phyloP scores from a whole-genome alignment of 2,888 invertebrate species.

The Phaedon cochleariae region DNA sequence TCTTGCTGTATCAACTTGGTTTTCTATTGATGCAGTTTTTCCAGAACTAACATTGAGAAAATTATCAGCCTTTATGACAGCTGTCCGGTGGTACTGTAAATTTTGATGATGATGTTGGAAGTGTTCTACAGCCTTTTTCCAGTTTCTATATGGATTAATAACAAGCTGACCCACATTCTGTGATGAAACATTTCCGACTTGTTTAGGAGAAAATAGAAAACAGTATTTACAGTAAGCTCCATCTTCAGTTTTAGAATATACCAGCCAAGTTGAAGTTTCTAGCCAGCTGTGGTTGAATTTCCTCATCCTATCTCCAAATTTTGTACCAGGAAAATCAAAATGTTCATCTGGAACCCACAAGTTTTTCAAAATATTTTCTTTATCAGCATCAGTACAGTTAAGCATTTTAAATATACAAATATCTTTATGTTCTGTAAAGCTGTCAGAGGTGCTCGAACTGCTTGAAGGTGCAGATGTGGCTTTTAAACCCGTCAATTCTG shows the following conservation, averaged over 20 bases:
- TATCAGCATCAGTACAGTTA: too few species aligned
- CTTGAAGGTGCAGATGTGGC: neutral
- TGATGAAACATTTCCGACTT: slow-evolving; percentile 3
- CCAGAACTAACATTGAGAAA: neutral
- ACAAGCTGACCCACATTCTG: slow-evolving; percentile 6
- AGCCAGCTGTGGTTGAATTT: slow-evolving; percentile 1
- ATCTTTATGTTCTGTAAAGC: neutral
- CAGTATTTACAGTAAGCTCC: slow-evolving; percentile 12
- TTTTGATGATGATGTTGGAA: slow-evolving; percentile 3
- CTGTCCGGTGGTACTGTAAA: neutral
- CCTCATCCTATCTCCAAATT: too few species aligned
- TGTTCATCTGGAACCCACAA: slow-evolving; percentile 3
- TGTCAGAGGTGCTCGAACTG: neutral
- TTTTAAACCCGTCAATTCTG: neutral
- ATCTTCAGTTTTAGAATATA: slow-evolving; percentile 11
- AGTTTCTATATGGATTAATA: slow-evolving; percentile 1
- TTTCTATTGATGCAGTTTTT: neutral
- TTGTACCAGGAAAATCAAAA: neutral
- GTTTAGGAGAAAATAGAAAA: neutral
- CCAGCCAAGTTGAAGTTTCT: slow-evolving; percentile 1
- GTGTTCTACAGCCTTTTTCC: slow-evolving; percentile 9
- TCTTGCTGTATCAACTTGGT: too few species aligned
- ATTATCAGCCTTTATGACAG: neutral
- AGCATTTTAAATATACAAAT: neutral
- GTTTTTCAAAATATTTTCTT: too few species aligned